Conservation (phyloP, 2,888 invertebrate genomes). For the Adelognathus sp. region DNA sequence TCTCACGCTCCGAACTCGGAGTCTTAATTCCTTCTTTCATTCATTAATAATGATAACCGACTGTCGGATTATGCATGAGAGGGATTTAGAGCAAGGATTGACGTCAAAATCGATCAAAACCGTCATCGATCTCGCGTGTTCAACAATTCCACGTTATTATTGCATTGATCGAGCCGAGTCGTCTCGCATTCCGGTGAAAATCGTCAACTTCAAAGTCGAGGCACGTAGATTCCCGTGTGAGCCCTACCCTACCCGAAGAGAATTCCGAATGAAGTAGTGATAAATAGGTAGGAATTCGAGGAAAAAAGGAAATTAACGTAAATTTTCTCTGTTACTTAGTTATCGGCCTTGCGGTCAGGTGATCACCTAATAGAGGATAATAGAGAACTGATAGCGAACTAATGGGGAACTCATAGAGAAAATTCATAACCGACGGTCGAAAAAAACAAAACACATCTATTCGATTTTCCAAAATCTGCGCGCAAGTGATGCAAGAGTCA, state of each 20-base stretch:
- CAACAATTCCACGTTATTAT: constrained; percentile 7
- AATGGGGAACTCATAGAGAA: too few relatives aligned
- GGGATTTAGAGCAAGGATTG: background rate
- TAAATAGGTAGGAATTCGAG: constrained; percentile 22
- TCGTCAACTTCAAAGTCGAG: constrained; percentile 37
- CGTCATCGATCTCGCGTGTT: background rate
- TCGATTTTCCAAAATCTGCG: too few relatives aligned
- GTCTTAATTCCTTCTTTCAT: too few relatives aligned
- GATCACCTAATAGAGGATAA: too few relatives aligned
- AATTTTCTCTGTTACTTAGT: background rate
- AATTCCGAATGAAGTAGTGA: constrained; percentile 44
- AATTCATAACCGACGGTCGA: too few relatives aligned
- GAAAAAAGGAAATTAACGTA: background rate
- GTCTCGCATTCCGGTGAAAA: background rate
- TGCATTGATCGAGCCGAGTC: constrained; percentile 3
- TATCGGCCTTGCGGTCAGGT: too few relatives aligned
- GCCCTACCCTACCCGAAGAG: constrained; percentile 28
- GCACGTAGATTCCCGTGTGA: constrained; percentile 46
- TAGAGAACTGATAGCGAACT: too few relatives aligned
- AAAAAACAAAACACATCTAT: background rate
- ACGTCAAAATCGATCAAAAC: background rate
- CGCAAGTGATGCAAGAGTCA: too few relatives aligned
- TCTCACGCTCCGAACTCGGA: too few relatives aligned
- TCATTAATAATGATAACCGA: too few relatives aligned
- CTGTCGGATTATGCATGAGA: background rate